phyloP scores from a whole-genome alignment of 2,113 vertebrate genomes.

The Microtus oregoni region DNA sequence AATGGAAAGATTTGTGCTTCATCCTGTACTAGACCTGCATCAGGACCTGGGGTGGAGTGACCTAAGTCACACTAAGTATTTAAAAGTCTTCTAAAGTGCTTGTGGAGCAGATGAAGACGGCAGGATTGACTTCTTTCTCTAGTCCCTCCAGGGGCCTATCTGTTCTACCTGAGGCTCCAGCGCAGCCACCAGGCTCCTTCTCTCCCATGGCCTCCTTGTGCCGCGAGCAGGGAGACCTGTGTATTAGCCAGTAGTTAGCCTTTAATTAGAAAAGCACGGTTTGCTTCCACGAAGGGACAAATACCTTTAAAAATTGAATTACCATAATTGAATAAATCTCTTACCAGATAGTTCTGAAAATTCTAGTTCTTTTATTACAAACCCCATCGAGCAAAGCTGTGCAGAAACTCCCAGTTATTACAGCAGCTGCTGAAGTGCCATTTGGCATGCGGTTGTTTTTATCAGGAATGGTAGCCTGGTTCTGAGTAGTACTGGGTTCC shows the following conservation, averaged over 20 bases:
- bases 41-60: not conserved
- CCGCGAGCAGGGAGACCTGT: conserved; percentile 5
- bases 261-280: conserved; percentile 75
- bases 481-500: not conserved
- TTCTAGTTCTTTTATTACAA: conserved; percentile 72
- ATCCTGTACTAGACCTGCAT: rapidly evolving
- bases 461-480: not conserved
- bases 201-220: not conserved
- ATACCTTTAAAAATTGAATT: conserved; percentile 79
- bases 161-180: not conserved
- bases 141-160: not conserved
- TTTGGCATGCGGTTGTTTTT: not conserved
- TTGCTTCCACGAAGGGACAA: conserved; percentile 78
- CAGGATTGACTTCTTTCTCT: not conserved
- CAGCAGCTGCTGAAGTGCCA: conserved; percentile 26
- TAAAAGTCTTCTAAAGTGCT: not conserved
- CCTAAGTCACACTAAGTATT: not conserved
- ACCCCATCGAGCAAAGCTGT: conserved; percentile 69
- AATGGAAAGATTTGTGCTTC: not conserved
- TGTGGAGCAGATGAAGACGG: not conserved
- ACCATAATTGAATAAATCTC: conserved; percentile 81
- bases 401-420: conserved; percentile 61
- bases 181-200: not conserved
- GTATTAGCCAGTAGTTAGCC: conserved; percentile 78
- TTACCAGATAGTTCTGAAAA: conserved; percentile 73